Percentiles rank a stretch among this genome's conserved stretches.
Conservation (phyloP, 2,113 vertebrate species). For the Trichomycterus rosablanca region DNA sequence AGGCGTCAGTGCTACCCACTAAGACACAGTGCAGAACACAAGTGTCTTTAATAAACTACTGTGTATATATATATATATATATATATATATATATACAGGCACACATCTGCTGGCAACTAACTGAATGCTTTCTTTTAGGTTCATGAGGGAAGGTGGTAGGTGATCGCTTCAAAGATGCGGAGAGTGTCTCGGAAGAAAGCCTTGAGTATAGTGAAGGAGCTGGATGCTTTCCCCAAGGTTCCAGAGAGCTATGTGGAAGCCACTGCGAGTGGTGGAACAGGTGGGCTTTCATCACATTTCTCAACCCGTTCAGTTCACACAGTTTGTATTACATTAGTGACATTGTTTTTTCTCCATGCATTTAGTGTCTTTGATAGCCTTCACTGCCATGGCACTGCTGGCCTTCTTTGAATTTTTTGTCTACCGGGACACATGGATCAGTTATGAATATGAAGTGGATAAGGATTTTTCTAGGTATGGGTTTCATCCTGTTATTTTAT, state of each 20-base stretch:
- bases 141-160: slow-evolving; percentile 60
- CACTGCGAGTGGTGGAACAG: slow-evolving; percentile 87
- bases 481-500: no score
- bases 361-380: slow-evolving; percentile 92
- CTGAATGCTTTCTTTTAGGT: neutral
- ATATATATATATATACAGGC: no score
- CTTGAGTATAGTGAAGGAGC: slow-evolving; percentile 86
- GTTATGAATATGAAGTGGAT: slow-evolving; percentile 97
- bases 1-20: no score
- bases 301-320: neutral
- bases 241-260: slow-evolving; percentile 96
- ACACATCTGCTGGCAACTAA: no score
- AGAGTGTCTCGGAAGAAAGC: slow-evolving; percentile 92
- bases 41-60: no score
- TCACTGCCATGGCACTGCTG: slow-evolving; percentile 84
- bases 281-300: slow-evolving; percentile 53
- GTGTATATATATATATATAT: no score
- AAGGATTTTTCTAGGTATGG: slow-evolving; percentile 90
- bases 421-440: slow-evolving; percentile 96
- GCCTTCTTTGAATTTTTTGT: slow-evolving; percentile 93
- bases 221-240: slow-evolving; percentile 97
- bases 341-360: slow-evolving; percentile 7
- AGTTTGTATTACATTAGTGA: no score
- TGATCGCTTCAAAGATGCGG: slow-evolving; percentile 77
- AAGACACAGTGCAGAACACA: no score